Base-by-base conservation (phyloP, 53 echinoderm and acorn worm genomes). In the Paelopatides confundens region DNA sequence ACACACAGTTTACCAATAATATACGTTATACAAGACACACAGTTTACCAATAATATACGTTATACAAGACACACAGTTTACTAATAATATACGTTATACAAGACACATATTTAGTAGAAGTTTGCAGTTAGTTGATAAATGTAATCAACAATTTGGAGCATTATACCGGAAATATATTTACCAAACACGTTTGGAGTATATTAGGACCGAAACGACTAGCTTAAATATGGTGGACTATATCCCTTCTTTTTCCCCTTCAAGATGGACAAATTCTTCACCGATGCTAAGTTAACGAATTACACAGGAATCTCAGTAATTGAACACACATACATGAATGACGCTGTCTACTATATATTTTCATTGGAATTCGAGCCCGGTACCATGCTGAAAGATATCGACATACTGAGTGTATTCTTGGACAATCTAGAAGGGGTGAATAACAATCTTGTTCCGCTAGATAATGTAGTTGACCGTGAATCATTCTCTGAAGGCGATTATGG, bases 341-440 rank as follows among this genome's bases (percentile, higher is more conserved):
- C 76, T 0, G 76, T 76, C 2, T 76, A 40, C 5, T 76, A 76
- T 15, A 76, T 46, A 7, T 76, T 76, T 28, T 38, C 82, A 2
- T 32, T 82, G 35, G 82, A 82, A 33, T 82, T 82, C 14, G 28
- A 26, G n/a, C 82, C 82, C 18, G 82, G 82, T 7, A 58, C 82
- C 0, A 34, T 8, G 13, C 14, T 37, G 54, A 23, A 32, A 33
- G 53, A 58, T 8, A 29, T 82, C 17, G 29, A 31, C 6, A 33
- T 82, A 15, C 15, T 58, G 33, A 58, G 54, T 31, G 32, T 31
- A 35, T 82, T 82, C 1, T 29, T 17, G 33, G 26, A 8, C 17
- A 33, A 14, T 34, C 35, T 82, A 3, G 31, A 10, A 50, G 82
- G 82, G 31, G 5, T 23, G 9, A 30, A 33, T 53, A 58, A 62